A percentile compares a stretch with the other conserved stretches of the same genome.
These are phyloP conservation scores for Euplexia lucipara DNA, from an alignment of 2,888 invertebrate species.

Conservation along the genomic window DNA sequence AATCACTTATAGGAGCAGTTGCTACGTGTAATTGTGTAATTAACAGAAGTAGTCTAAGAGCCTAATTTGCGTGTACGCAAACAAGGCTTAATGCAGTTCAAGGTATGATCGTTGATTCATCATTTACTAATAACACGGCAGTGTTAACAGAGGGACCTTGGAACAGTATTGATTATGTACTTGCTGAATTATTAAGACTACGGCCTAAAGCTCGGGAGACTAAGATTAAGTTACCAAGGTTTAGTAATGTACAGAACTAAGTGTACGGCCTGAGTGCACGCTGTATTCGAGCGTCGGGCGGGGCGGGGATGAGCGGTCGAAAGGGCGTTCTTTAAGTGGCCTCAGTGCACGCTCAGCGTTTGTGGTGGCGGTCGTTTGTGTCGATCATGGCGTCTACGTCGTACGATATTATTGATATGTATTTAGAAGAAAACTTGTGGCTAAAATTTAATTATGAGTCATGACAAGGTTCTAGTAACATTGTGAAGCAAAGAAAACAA, in stretches of 20 bases:
- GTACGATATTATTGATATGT: too few relatives aligned
- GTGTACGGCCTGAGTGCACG: too few relatives aligned
- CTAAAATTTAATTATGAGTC: too few relatives aligned
- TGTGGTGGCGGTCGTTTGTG: too few relatives aligned
- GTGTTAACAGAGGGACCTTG: slow-evolving; percentile 39
- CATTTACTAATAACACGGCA: slow-evolving; percentile 47
- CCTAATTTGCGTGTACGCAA: slow-evolving; percentile 47
- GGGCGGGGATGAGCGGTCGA: too few relatives aligned
- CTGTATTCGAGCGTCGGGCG: too few relatives aligned
- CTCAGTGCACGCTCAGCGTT: too few relatives aligned
- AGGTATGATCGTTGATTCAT: slow-evolving; percentile 43
- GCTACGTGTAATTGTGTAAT: slow-evolving; percentile 48
- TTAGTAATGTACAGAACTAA: neutral
- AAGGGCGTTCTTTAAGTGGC: too few relatives aligned
- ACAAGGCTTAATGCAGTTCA: slow-evolving; percentile 47
- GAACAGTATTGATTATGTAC: slow-evolving; percentile 33
- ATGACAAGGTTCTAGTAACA: too few relatives aligned
- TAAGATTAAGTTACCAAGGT: slow-evolving; percentile 10
- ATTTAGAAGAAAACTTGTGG: too few relatives aligned
- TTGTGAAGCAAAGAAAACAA: too few relatives aligned
- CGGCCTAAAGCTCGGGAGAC: slow-evolving; percentile 3
- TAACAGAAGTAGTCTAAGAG: slow-evolving; percentile 53
- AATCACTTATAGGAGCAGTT: slow-evolving; percentile 47
- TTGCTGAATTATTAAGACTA: slow-evolving; percentile 40
- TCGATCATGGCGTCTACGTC: too few relatives aligned